Conservation (phyloP, 2,797 vertebrate species). For the Scyliorhinus canicula region DNA sequence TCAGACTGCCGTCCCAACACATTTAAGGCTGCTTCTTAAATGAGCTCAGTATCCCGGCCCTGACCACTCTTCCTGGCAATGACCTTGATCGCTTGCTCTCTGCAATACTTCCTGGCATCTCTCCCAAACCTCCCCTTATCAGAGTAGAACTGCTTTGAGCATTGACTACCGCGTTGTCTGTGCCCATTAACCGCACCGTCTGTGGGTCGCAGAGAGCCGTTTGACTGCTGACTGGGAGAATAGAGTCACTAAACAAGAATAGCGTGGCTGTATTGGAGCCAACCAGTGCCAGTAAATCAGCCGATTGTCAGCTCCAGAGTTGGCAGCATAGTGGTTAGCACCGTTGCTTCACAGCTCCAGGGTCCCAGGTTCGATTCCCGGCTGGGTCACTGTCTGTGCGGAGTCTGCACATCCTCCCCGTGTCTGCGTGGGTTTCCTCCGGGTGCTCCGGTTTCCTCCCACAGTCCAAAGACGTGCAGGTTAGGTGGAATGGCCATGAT, state of each 20-base stretch:
- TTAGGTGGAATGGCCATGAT: too few species aligned
- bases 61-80: not conserved
- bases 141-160: not conserved
- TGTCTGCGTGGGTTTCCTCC: too few species aligned
- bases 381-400: too few species aligned
- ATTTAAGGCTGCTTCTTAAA: not conserved
- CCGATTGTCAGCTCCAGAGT: not conserved
- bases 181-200: not conserved
- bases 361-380: too few species aligned
- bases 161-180: not conserved
- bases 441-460: too few species aligned
- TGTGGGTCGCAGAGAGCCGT: not conserved
- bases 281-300: not conserved
- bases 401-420: too few species aligned
- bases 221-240: not conserved
- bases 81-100: not conserved
- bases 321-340: too few species aligned
- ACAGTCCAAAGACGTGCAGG: too few species aligned
- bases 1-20: too few species aligned
- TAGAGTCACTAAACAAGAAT: not conserved
- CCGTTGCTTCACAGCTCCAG: too few species aligned
- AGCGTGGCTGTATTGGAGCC: not conserved
- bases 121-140: not conserved
- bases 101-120: slow-evolving; percentile 20
- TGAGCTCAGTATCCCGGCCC: not conserved